Evolutionary conservation across 1,140 invertebrate species (phyloP), one percentile per base, ranked within the genome.

Genomic region (Trachelipus rathkii): DNA sequence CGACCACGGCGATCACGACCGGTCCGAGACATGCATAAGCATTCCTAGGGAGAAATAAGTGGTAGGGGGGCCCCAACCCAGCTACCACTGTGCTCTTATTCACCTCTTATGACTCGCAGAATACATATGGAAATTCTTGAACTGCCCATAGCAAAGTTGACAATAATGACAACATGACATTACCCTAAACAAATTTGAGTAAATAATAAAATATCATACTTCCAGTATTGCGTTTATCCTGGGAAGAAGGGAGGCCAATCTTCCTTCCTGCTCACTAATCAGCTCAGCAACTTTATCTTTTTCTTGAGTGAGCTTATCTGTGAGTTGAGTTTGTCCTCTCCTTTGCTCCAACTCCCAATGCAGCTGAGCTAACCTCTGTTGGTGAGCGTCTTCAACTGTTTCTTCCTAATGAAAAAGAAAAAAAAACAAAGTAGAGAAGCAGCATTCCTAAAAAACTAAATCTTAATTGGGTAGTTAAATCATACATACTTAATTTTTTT

Each of bases 321-420:
- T 92, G 19, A 92, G 87, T 66, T 89, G 88, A 11, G 94, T 89
- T 21, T 95, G 85, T 81, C 94, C 89, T 85, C 95, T 94, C 46
- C 96, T 87, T 84, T 97, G 92, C n/a, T 91, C 90, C 19, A 97
- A 86, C 84, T 98, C 96, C 90, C 93, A 97, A 83, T 97, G 93
- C 9, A 98, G 85, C 77, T 94, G 89, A 68, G 94, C 93, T 72
- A 97, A 85, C 83, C 92, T 91, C 72, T 92, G 85, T 83, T 93
- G 90, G 87, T 98, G 95, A 67, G 88, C 84, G 87, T 93, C 89
- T 75, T 84, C 85, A 81, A 88, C 87, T 19, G 91, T 92, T 45
- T 89, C 81, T 77, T 90, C 87, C 91, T 92, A 80, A 33, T n/a
- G n/a, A 33, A 33, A 6, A 33, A 33, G 33, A 33, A 33, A 33